A percentile compares a stretch with the other conserved stretches of the same genome.
Conservation (phyloP, 2,888 invertebrate genomes). For the Galerucella calmariensis region DNA sequence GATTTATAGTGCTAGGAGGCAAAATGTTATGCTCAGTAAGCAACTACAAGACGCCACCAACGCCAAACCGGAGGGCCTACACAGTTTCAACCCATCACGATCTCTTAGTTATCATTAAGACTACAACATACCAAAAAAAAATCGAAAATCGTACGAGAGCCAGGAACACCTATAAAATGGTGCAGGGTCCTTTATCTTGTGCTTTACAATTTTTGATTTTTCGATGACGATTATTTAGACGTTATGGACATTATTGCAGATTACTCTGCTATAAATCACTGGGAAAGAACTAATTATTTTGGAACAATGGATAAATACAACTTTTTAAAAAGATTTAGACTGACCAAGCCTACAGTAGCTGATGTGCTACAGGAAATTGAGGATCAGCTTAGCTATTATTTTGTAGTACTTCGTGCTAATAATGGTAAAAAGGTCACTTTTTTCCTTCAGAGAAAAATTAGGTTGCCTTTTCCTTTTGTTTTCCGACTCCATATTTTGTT, state of each 20-base stretch:
- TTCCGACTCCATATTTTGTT: constrained; percentile 53
- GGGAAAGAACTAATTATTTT: neutral
- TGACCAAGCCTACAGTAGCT: constrained; percentile 4
- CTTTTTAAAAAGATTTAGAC: neutral
- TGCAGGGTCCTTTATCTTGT: neutral
- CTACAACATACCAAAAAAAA: neutral
- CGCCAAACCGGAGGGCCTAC: too few species aligned
- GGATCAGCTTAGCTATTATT: constrained; percentile 7
- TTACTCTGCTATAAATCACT: neutral
- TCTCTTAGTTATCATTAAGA: too few species aligned
- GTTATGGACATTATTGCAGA: neutral
- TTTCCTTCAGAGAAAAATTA: constrained; percentile 17
- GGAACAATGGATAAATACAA: neutral
- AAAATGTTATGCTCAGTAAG: too few species aligned
- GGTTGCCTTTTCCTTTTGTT: constrained; percentile 54
- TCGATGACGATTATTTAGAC: neutral
- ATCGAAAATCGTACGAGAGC: too few species aligned
- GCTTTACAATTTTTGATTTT: neutral
- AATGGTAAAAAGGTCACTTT: constrained; percentile 5
- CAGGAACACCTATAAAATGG: too few species aligned
- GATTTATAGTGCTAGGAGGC: too few species aligned
- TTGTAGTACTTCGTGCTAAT: neutral
- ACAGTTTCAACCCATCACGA: too few species aligned
- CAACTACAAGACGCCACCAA: too few species aligned
- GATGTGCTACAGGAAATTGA: neutral